Base-by-base conservation (phyloP, 2,888 invertebrate genomes). In the Rhaphigaster nebulosa region DNA sequence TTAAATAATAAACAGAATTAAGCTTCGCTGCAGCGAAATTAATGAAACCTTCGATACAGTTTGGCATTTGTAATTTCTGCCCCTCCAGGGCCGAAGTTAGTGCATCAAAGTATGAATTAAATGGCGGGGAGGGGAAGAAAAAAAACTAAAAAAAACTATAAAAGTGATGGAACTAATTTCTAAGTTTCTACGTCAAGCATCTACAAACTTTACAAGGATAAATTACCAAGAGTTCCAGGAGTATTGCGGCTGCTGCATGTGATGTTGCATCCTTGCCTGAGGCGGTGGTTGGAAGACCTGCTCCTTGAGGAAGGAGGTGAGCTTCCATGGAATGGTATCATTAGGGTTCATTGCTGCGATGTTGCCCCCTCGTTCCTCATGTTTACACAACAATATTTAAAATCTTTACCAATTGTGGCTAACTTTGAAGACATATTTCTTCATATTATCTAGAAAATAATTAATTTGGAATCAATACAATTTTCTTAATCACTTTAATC, bases 241-340 rank as follows among this genome's bases (percentile, higher is more conserved):
- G 84, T 84, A 84, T 5, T 84, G 84, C 84, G 41, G 84, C 84
- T 84, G 84, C 26, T 84, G 84, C 18, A 41, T 4, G 12, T 45
- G 84, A 4, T 84, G 84, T 12, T 45, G 41, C 26, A 41, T 45
- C 45, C 41, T 41, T 2, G 26, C 12, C 84, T 41, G 45, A 1
- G 84, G 84, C 26, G 84, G 84, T 12, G 84, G 84, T 5, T 84
- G 84, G 84, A 84, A 84, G 13, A 45, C 45, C 45, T 84, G 84
- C 84, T 84, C 84, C 84, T 84, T 84, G 13, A 84, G n/a, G 84
- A 84, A 84, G 45, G 84, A 84, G 84, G 84, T 84, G 13, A 84
- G 84, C n/a, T 84, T 84, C 84, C 84, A 84, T 13, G 84, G 84
- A 6, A 84, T 84, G 2, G 84, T 84, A 45, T 84, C 84, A 45